Evolutionary conservation across 1,140 invertebrate genomes (phyloP), one percentile per base, ranked within the genome.

Genomic region (Drosophila bifasciata): DNA sequence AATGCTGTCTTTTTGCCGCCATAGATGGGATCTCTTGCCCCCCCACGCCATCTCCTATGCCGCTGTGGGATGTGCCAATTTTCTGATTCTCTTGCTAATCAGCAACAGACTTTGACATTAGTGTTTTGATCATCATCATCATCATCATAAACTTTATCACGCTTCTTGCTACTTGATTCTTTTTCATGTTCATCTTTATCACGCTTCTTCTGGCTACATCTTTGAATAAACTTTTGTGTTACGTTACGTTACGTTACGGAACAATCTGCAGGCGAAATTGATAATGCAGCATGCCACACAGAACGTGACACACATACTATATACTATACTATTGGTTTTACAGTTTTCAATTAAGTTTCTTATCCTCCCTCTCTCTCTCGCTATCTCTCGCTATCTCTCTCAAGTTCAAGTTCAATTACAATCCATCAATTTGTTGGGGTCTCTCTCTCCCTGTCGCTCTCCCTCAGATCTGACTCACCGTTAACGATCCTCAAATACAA

Each of bases 401-500:
- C 49, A 68, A 68, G 64, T 68, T 68, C 64, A 68, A 55, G 64
- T 55, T 68, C 64, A 68, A 68, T 63, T 62, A 25, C 19, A 13
- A 61, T 28, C 19, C 25, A 40, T 45, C 8, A 19, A 48, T 48
- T 63, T 46, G 62, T 63, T 63, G 11, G 19, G 11, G 25, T 25
- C 39, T 63, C 58, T 62, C 58, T 63, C 58, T 40, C 36, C 46
- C 56, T 61, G 41, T 62, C 41, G 46, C 41, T 46, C 23, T 6
- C 9, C 13, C n/a, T 55, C 23, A 51, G 15, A 25, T 53, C 6
- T 36, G 32, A 36, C 32, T 36, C 32, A 36, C 32, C 32, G 32
- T 36, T 36, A 36, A 36, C 32, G 32, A 36, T 36, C 32, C 32
- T 36, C 11, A 36, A 13, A 36, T 11, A 36, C 32, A 36, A 36